These are phyloP conservation scores for Gambusia yucatana DNA, from an alignment of 2,797 vertebrate species.

Conservation along the genomic window DNA sequence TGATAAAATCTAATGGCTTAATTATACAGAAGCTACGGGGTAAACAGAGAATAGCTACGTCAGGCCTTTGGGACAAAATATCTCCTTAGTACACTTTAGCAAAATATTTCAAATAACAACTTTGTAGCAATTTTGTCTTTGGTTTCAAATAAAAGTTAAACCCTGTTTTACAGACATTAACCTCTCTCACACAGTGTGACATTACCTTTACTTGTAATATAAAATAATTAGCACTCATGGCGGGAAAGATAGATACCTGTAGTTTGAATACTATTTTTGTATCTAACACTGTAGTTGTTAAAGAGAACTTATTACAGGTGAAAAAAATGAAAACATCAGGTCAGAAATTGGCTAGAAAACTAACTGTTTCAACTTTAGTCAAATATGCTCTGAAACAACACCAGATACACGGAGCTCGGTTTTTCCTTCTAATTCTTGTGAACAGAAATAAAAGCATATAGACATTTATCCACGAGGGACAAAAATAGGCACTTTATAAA, in stretches of 20 bases:
- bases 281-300: neutral
- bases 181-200: neutral
- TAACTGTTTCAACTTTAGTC: neutral
- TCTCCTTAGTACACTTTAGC: constrained; percentile 15
- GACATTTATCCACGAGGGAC: neutral
- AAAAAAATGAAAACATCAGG: neutral
- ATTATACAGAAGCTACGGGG: constrained; percentile 76
- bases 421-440: constrained; percentile 7
- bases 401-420: neutral
- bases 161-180: neutral
- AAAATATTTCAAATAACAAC: neutral
- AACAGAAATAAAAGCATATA: constrained; percentile 1
- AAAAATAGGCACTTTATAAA: constrained; percentile 29
- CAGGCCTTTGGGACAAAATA: constrained; percentile 27
- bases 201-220: neutral
- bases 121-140: neutral
- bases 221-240: neutral
- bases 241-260: neutral
- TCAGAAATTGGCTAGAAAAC: neutral
- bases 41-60: constrained; percentile 37
- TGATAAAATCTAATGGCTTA: constrained; percentile 82
- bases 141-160: neutral
- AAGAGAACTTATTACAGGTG: neutral
- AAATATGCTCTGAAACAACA: neutral
- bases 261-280: neutral